Conservation (phyloP, 2,113 vertebrate species). For the Benthochromis sp. region DNA sequence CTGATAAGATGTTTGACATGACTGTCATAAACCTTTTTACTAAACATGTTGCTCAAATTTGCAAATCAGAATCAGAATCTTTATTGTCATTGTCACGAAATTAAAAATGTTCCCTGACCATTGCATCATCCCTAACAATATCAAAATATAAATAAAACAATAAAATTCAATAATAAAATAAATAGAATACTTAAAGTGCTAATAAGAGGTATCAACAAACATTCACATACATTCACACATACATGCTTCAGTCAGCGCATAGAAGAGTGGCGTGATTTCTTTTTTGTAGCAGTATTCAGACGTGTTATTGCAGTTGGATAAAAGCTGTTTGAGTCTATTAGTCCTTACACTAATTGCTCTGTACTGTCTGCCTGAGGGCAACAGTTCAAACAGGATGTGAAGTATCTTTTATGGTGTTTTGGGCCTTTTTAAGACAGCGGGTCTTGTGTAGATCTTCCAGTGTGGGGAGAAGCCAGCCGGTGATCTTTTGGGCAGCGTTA, state of each 20-base stretch:
- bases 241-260: accelerated
- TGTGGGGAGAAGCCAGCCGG: not conserved
- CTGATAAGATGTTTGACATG: not conserved
- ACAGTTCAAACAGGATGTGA: not conserved
- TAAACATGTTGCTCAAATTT: not conserved
- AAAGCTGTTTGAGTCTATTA: not conserved
- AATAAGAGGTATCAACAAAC: not conserved
- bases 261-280: not conserved
- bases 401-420: not conserved
- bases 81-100: too few relatives aligned
- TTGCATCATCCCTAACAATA: too few relatives aligned
- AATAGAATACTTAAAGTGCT: not conserved
- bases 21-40: accelerated
- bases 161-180: too few relatives aligned
- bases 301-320: not conserved
- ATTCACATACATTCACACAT: not conserved
- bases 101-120: too few relatives aligned
- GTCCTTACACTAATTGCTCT: not conserved
- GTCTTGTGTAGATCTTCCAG: not conserved
- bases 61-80: not conserved
- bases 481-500: not conserved
- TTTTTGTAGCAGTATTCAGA: accelerated
- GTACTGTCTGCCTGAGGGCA: accelerated
- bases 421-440: not conserved
- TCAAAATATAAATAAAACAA: too few relatives aligned